Conservation (phyloP, 1,140 invertebrate genomes). For the Aphaenogaster rudis region DNA sequence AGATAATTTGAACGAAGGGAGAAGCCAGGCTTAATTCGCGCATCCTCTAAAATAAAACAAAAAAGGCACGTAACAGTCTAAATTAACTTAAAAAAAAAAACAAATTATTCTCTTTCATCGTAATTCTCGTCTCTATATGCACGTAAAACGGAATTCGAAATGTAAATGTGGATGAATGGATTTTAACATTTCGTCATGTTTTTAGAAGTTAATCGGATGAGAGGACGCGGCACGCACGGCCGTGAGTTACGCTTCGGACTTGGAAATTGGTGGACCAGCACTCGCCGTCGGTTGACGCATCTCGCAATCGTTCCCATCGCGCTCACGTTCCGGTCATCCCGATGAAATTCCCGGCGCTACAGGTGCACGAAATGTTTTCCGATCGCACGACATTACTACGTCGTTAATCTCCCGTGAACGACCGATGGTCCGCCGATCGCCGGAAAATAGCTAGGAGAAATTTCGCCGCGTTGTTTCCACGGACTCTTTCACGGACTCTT, state of each 20-base stretch:
- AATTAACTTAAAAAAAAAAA: neutral
- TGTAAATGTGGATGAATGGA: neutral
- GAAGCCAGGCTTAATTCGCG: neutral
- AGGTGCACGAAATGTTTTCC: slow-evolving; percentile 34
- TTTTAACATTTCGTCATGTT: slow-evolving; percentile 6
- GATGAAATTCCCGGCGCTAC: slow-evolving; percentile 26
- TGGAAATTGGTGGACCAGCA: neutral
- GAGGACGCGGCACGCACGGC: neutral
- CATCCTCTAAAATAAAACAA: neutral
- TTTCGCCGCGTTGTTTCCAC: neutral
- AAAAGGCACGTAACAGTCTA: neutral
- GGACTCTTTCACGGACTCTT: neutral
- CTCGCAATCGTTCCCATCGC: slow-evolving; percentile 5
- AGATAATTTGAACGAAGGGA: neutral
- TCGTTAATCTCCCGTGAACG: slow-evolving; percentile 34
- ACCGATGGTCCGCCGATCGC: neutral
- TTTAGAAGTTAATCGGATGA: slow-evolving; percentile 32
- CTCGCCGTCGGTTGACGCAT: neutral
- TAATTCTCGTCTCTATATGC: neutral
- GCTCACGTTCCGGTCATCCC: neutral
- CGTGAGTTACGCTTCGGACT: neutral
- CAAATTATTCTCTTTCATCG: neutral
- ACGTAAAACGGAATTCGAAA: neutral
- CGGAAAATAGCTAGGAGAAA: neutral
- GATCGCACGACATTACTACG: slow-evolving; percentile 26